Evolutionary conservation across 2,113 vertebrate genomes (phyloP).

Genomic region (Progne subis): DNA sequence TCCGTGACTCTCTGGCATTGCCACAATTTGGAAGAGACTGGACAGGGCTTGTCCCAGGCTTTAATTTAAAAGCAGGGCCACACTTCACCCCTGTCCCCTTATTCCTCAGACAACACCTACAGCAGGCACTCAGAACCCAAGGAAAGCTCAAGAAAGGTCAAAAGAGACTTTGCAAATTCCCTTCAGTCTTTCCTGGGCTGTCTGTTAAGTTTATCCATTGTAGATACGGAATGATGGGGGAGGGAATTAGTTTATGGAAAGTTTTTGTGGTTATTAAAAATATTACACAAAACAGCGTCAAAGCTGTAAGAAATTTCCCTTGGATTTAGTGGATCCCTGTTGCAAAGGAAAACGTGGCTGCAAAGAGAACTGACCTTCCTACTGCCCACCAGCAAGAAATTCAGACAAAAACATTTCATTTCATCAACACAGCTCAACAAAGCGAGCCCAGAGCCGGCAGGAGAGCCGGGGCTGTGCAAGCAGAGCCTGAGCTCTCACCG

Average conservation of each 20-base stretch:
- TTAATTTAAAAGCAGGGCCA: background rate
- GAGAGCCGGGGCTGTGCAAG: fast-evolving
- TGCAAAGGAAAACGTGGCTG: background rate
- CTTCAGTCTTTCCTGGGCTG: background rate
- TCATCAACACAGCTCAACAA: background rate
- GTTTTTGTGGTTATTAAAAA: background rate
- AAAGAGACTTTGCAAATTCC: background rate
- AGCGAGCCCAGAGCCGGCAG: fast-evolving
- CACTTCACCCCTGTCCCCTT: background rate
- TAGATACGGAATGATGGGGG: background rate
- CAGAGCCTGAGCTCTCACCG: constrained; percentile 75
- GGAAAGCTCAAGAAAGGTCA: background rate
- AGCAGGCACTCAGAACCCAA: background rate
- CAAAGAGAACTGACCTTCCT: background rate
- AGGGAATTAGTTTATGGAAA: background rate
- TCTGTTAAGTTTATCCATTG: background rate
- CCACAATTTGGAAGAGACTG: background rate
- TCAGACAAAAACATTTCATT: background rate
- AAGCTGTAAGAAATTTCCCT: background rate
- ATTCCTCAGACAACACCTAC: background rate
- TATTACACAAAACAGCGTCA: background rate
- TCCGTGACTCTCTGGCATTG: background rate
- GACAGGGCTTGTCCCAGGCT: background rate
- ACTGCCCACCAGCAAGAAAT: fast-evolving
- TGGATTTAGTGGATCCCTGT: background rate